Conservation (phyloP, 2,888 invertebrate species). For the Cephalotes varians region DNA sequence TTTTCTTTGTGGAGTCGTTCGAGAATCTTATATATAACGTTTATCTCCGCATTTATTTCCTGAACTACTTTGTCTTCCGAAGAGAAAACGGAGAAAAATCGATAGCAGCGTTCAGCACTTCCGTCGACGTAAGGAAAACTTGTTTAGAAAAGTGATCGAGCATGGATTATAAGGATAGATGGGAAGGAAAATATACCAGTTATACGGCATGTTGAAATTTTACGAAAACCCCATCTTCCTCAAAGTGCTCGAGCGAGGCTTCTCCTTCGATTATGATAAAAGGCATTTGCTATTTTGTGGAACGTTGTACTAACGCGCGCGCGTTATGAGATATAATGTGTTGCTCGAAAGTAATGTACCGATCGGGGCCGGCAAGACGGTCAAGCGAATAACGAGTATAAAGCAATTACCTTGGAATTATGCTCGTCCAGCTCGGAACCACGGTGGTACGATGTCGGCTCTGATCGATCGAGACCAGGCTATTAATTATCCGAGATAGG, state of each 20-base stretch:
- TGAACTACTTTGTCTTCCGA: constrained; percentile 23
- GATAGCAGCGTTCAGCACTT: constrained; percentile 26
- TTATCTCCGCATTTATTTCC: constrained; percentile 48
- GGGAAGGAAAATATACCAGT: constrained; percentile 16
- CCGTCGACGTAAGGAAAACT: constrained; percentile 16
- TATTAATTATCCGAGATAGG: constrained; percentile 81
- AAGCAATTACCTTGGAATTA: constrained; percentile 78
- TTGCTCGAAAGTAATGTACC: constrained; percentile 60
- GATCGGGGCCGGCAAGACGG: constrained; percentile 51
- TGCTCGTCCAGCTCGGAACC: constrained; percentile 66
- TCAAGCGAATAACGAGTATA: constrained; percentile 74
- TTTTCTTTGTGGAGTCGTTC: constrained; percentile 18
- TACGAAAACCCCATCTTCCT: constrained; percentile 7
- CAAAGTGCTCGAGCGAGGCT: constrained; percentile 6
- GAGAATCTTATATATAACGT: constrained; percentile 38
- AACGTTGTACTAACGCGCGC: constrained; percentile 16
- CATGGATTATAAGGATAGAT: constrained; percentile 31
- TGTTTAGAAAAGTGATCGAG: constrained; percentile 49
- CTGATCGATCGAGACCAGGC: constrained; percentile 78
- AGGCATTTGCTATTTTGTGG: constrained; percentile 28
- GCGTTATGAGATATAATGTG: constrained; percentile 67
- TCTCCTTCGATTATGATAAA: constrained; percentile 22
- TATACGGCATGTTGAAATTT: constrained; percentile 35
- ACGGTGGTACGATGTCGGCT: constrained; percentile 65
- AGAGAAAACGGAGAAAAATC: constrained; percentile 41